phyloP scores from a whole-genome alignment of 2,888 invertebrate species.

The Chironomus tentans region DNA sequence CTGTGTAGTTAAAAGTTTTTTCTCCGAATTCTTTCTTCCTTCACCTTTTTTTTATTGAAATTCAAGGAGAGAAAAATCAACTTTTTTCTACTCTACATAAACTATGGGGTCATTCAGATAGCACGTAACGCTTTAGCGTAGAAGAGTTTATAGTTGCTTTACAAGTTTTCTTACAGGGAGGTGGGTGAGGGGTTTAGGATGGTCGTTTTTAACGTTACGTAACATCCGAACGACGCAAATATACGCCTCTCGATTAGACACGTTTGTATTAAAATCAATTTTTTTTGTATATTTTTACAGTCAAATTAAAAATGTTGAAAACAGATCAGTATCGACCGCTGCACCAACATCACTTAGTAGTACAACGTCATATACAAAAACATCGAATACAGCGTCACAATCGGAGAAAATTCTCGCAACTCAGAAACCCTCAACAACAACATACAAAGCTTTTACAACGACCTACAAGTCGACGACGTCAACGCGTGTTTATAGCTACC shows the following conservation, averaged over 20 bases:
- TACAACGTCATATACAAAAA: slow-evolving; percentile 24
- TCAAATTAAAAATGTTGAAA: slow-evolving; percentile 25
- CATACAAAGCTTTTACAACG: slow-evolving; percentile 4
- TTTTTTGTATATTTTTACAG: slow-evolving; percentile 14
- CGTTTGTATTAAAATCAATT: neutral
- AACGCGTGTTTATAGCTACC: neutral
- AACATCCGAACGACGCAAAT: no score
- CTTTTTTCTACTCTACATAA: neutral
- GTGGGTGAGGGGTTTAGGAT: no score
- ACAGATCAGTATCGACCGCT: slow-evolving; percentile 17
- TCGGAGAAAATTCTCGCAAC: slow-evolving; percentile 5
- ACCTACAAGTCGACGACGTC: slow-evolving; percentile 25
- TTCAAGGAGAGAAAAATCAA: neutral
- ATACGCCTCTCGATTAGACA: neutral
- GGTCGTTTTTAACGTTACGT: no score
- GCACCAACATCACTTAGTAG: slow-evolving; percentile 12
- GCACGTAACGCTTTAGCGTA: no score
- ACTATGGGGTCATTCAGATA: no score
- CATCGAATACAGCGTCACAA: slow-evolving; percentile 26
- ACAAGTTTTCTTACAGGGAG: no score
- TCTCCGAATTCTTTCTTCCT: neutral
- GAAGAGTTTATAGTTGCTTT: no score
- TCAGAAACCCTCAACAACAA: slow-evolving; percentile 27
- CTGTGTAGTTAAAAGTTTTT: neutral
- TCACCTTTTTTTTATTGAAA: neutral